Percentiles rank a stretch among this genome's conserved stretches.
phyloP scores from a whole-genome alignment of 2,888 invertebrate species.

The Macrostomum cliftonense region DNA sequence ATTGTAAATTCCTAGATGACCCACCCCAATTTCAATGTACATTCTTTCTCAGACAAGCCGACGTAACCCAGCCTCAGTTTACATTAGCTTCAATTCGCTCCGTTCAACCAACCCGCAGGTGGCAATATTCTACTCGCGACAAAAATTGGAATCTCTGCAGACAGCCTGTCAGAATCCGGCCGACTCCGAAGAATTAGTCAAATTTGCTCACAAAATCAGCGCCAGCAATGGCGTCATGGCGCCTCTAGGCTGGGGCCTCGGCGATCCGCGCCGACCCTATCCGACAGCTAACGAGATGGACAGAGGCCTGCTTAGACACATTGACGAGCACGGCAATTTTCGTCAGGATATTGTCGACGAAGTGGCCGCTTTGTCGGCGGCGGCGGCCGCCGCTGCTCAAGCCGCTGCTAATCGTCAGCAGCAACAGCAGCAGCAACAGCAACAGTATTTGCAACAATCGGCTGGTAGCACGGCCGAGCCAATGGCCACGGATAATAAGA shows the following conservation, averaged over 20 bases:
- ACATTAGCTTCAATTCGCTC: background rate
- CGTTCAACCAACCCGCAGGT: no score
- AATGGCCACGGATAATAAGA: no score
- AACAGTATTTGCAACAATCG: no score
- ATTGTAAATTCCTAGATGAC: no score
- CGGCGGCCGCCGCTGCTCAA: no score
- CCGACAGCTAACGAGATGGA: constrained; percentile 14
- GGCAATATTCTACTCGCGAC: constrained; percentile 13
- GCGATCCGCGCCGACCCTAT: constrained; percentile 13
- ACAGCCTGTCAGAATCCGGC: constrained; percentile 11
- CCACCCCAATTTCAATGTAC: no score
- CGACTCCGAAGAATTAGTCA: constrained; percentile 12
- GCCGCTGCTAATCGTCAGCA: no score
- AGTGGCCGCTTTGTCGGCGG: no score
- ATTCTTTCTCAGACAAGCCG: no score
- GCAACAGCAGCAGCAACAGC: no score
- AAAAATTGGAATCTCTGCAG: constrained; percentile 11
- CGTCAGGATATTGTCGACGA: no score
- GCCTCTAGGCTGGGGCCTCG: constrained; percentile 13
- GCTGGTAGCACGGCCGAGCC: no score
- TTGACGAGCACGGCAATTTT: constrained; percentile 4
- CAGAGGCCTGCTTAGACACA: constrained; percentile 9
- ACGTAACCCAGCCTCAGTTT: constrained; percentile 4
- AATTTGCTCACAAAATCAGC: constrained; percentile 13
- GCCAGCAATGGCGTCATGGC: constrained; percentile 13